Conservation (phyloP, 2,113 vertebrate species). For the Mus pahari region DNA sequence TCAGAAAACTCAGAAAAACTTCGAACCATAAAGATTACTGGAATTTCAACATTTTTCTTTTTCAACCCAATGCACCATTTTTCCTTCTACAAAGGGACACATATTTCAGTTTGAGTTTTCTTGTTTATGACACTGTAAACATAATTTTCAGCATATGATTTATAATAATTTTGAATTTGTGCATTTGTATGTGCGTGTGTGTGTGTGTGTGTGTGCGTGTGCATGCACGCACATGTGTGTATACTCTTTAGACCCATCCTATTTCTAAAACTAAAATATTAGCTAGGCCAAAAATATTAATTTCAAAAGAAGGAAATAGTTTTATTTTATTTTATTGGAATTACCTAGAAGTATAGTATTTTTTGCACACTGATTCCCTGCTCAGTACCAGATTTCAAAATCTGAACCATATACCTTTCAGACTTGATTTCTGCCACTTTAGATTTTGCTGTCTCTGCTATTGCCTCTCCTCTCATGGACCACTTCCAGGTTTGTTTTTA, state of each 20-base stretch:
- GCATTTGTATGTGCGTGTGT: neutral
- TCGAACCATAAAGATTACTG: neutral
- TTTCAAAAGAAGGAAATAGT: conserved; percentile 36
- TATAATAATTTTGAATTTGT: neutral
- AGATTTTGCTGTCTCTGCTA: neutral
- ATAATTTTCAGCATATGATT: conserved; percentile 37
- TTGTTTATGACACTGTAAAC: neutral
- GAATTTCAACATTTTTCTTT: neutral
- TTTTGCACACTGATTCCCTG: neutral
- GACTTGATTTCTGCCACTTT: conserved; percentile 29
- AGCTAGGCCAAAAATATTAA: conserved; percentile 30
- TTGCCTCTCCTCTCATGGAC: neutral
- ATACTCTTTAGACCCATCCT: neutral
- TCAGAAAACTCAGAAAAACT: neutral
- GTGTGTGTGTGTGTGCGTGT: neutral
- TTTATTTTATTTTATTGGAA: conserved; percentile 47
- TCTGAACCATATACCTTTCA: conserved; percentile 12
- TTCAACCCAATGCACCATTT: neutral
- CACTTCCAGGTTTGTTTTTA: conserved; percentile 46
- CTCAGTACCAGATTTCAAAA: neutral
- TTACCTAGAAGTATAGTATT: neutral
- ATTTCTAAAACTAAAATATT: conserved; percentile 36
- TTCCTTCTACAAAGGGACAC: neutral
- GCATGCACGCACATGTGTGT: neutral
- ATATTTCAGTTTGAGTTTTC: neutral